Evolutionary conservation across 2,888 invertebrate genomes (phyloP).

Genomic region (Amphipyra tragopoginis): DNA sequence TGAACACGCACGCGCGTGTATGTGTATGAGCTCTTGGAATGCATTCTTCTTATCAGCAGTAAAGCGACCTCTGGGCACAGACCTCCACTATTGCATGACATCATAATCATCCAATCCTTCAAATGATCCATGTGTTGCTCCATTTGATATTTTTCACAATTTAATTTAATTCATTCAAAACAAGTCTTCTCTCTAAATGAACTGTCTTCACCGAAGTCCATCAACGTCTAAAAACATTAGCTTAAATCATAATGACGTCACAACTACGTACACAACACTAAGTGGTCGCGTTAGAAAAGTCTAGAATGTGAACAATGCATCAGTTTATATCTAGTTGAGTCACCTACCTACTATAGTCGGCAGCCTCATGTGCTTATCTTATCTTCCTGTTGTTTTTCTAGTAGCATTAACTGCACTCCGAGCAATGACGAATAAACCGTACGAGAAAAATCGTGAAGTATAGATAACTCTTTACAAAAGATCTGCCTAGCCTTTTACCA

Average conservation of each 20-base stretch:
- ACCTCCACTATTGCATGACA: too few relatives aligned
- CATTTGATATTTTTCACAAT: too few relatives aligned
- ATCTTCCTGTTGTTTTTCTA: constrained; percentile 23
- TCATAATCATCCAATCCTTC: too few relatives aligned
- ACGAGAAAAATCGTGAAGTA: not conserved
- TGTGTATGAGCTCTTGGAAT: too few relatives aligned
- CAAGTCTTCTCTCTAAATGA: too few relatives aligned
- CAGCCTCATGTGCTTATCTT: constrained; percentile 27
- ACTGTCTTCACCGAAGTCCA: not conserved
- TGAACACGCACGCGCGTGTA: too few relatives aligned
- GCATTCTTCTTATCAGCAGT: too few relatives aligned
- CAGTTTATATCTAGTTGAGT: constrained; percentile 28
- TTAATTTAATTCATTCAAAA: too few relatives aligned
- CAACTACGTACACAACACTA: constrained; percentile 9
- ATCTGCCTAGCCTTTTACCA: too few relatives aligned
- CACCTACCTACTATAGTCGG: constrained; percentile 1
- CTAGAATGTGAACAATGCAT: constrained; percentile 34
- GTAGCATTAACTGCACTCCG: not conserved
- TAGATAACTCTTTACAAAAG: not conserved
- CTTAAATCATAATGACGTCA: constrained; percentile 12
- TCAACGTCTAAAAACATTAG: not conserved
- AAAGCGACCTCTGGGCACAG: too few relatives aligned
- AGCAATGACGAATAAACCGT: not conserved
- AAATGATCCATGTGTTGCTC: too few relatives aligned
- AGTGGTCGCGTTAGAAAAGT: constrained; percentile 30